phyloP scores from a whole-genome alignment of 2,113 vertebrate genomes.

The Blennius ocellaris region DNA sequence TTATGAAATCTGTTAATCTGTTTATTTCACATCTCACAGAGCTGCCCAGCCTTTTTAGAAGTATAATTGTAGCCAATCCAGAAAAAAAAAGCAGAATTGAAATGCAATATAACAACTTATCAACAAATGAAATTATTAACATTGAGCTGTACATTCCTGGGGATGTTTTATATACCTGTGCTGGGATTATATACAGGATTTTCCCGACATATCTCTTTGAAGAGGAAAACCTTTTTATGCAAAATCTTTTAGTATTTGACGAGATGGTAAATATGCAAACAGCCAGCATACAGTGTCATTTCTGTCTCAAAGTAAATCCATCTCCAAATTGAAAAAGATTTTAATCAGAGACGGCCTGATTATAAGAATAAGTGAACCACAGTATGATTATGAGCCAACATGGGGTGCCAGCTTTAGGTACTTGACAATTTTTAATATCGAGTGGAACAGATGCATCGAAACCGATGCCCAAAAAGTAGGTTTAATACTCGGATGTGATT shows the following conservation, averaged over 20 bases:
- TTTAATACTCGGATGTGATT: background rate
- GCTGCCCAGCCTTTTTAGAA: too few species aligned
- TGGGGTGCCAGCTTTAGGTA: constrained; percentile 2
- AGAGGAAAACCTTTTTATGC: background rate
- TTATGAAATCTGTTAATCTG: too few species aligned
- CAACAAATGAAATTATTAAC: background rate
- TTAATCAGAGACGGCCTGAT: background rate
- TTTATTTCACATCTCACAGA: too few species aligned
- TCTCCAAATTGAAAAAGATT: background rate
- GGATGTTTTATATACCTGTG: background rate
- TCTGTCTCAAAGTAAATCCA: background rate
- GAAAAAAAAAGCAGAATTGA: background rate
- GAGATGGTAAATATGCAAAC: background rate
- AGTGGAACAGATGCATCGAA: constrained; percentile 13
- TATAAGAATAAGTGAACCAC: background rate
- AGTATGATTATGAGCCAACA: background rate
- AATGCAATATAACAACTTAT: background rate
- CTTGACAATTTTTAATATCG: constrained; percentile 5
- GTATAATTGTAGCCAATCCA: too few species aligned
- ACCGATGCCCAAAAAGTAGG: background rate
- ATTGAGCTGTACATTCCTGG: background rate
- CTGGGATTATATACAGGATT: background rate
- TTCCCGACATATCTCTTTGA: background rate
- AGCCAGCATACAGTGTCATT: background rate
- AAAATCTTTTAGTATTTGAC: background rate